Percentiles rank a stretch among this genome's conserved stretches.
Evolutionary conservation across 35 echinoderm and acorn worm genomes (phyloP).

Genomic region (Holothuria glaberrima): DNA sequence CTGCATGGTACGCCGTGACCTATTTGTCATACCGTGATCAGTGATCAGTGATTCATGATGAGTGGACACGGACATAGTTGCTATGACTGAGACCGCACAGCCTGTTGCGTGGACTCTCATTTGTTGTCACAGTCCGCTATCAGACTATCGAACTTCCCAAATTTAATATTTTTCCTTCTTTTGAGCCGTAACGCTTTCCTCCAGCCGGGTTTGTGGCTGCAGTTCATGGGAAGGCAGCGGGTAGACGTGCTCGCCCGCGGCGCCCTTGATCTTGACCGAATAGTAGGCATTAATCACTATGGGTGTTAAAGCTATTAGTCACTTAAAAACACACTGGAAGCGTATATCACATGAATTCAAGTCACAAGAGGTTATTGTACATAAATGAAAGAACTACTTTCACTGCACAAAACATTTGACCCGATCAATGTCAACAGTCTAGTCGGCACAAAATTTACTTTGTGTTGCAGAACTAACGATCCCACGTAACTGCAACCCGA

Average conservation of each 20-base stretch:
- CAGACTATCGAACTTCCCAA: too few relatives aligned
- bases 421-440: conserved; percentile 10
- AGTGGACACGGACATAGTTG: too few relatives aligned
- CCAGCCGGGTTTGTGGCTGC: background rate
- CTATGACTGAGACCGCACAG: too few relatives aligned
- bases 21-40: too few relatives aligned
- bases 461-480: background rate
- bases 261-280: conserved; percentile 33
- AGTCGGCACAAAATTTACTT: background rate
- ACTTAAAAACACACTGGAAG: conserved; percentile 8
- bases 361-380: conserved; percentile 19
- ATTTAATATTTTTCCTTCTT: too few relatives aligned
- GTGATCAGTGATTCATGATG: too few relatives aligned
- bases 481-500: background rate
- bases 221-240: conserved; percentile 30
- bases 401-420: background rate
- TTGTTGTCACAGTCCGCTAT: too few relatives aligned
- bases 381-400: background rate
- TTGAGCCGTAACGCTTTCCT: too few relatives aligned
- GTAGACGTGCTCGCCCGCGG: background rate
- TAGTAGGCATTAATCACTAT: background rate
- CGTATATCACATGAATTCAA: background rate
- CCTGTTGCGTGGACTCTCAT: too few relatives aligned
- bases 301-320: conserved; percentile 44
- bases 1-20: too few relatives aligned